A percentile compares a stretch with the other conserved stretches of the same genome.
phyloP scores from a whole-genome alignment of 1,140 invertebrate species.

The Atta cephalotes region DNA sequence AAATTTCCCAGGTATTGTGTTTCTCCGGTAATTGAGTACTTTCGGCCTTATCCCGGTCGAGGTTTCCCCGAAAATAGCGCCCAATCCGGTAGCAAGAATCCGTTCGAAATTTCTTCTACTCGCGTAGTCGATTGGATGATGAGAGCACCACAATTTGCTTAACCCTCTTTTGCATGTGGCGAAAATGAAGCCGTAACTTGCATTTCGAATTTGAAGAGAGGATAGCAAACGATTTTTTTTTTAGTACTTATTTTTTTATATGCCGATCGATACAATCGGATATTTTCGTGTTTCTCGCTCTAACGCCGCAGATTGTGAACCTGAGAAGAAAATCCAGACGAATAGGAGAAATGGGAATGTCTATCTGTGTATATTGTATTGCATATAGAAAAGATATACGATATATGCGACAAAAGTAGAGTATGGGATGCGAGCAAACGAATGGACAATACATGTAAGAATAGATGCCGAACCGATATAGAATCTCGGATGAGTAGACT shows the following conservation, averaged over 20 bases:
- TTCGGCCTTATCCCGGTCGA: slow-evolving; percentile 30
- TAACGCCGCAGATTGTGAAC: slow-evolving; percentile 2
- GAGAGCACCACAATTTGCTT: not conserved
- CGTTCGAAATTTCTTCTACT: not conserved
- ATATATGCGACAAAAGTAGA: not conserved
- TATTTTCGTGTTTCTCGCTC: not conserved
- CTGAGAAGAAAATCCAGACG: slow-evolving; percentile 11
- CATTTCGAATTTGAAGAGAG: slow-evolving; percentile 10
- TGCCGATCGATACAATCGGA: slow-evolving; percentile 31
- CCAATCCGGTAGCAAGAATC: not conserved
- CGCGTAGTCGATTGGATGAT: not conserved
- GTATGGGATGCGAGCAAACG: not conserved
- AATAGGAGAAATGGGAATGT: slow-evolving; percentile 11
- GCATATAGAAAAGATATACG: slow-evolving; percentile 26
- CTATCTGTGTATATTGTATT: slow-evolving; percentile 5
- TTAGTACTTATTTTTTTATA: slow-evolving; percentile 29
- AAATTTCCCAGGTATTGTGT: slow-evolving; percentile 66
- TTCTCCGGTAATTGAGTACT: slow-evolving; percentile 64
- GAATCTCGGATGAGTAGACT: not conserved
- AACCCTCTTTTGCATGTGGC: slow-evolving; percentile 33
- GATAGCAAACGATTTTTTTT: slow-evolving; percentile 4
- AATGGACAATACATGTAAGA: slow-evolving; percentile 23
- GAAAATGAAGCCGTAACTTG: slow-evolving; percentile 37
- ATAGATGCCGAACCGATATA: not conserved
- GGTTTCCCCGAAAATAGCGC: slow-evolving; percentile 54